Conservation (phyloP, 2,888 invertebrate genomes). For the Stenotaenia linearis region DNA sequence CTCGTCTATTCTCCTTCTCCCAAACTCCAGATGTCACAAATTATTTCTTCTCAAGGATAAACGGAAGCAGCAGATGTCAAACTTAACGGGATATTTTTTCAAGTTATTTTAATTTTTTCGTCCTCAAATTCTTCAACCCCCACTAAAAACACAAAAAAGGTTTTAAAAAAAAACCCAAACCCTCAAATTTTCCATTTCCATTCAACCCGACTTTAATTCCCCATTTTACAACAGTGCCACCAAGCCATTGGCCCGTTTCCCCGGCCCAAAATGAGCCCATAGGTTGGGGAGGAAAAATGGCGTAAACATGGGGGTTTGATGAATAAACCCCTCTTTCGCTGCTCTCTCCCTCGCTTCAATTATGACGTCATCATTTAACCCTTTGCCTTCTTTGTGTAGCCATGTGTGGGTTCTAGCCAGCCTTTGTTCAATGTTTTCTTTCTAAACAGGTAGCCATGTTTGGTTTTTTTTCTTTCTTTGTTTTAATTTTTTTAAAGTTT, state of each 20-base stretch:
- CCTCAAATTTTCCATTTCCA: neutral
- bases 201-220: neutral
- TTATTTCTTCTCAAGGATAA: conserved; percentile 19
- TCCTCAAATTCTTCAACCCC: neutral
- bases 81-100: neutral
- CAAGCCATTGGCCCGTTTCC: neutral
- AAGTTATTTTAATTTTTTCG: neutral
- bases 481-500: neutral
- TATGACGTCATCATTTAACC: conserved; percentile 12
- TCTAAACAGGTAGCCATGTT: neutral
- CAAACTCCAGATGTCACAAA: conserved; percentile 13
- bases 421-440: neutral
- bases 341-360: neutral
- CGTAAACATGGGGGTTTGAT: conserved; percentile 11
- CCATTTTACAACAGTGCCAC: neutral
- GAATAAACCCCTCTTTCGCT: neutral
- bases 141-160: neutral
- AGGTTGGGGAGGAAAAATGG: neutral
- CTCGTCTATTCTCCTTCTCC: neutral
- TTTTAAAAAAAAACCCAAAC: neutral
- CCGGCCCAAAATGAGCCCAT: neutral
- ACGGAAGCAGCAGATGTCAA: conserved; percentile 19
- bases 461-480: neutral
- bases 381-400: neutral
- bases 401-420: neutral